Evolutionary conservation across 2,888 invertebrate species (phyloP).

Genomic region (Oscheius sp.): DNA sequence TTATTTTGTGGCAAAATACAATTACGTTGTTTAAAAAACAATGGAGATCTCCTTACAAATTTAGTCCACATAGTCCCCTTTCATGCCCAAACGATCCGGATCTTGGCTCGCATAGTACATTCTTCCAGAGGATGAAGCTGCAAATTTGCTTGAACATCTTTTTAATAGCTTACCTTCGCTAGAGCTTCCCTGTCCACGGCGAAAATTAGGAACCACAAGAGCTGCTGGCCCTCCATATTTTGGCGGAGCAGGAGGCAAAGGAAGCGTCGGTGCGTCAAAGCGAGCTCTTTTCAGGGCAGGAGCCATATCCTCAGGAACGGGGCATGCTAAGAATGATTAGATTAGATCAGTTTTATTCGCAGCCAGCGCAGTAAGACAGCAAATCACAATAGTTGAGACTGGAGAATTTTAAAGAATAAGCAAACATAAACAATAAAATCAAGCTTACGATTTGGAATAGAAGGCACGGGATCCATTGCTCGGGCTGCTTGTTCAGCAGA

Average conservation of each 20-base stretch:
- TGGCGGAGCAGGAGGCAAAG: conserved; percentile 73
- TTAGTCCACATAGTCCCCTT: conserved; percentile 61
- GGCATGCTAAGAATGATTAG: conserved; percentile 22
- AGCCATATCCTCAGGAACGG: conserved; percentile 52
- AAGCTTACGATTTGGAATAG: conserved; percentile 56
- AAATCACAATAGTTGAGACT: background rate
- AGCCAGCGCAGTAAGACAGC: no score
- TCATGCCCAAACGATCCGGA: conserved; percentile 77
- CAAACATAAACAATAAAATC: background rate
- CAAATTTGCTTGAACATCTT: background rate
- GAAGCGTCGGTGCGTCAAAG: conserved; percentile 59
- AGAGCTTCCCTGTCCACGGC: conserved; percentile 10
- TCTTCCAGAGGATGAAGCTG: conserved; percentile 54
- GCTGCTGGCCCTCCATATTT: conserved; percentile 71
- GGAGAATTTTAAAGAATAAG: background rate
- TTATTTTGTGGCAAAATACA: no score
- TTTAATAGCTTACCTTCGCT: conserved; percentile 2
- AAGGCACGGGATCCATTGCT: conserved; percentile 61
- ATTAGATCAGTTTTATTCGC: background rate
- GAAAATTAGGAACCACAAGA: conserved; percentile 45
- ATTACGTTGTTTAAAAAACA: no score
- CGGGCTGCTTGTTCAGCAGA: conserved; percentile 55
- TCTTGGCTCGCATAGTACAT: conserved; percentile 97
- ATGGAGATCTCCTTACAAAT: conserved; percentile 1
- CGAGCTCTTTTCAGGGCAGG: conserved; percentile 38